Evolutionary conservation across 2,113 vertebrate genomes (phyloP).

Genomic region (Piaya cayana): DNA sequence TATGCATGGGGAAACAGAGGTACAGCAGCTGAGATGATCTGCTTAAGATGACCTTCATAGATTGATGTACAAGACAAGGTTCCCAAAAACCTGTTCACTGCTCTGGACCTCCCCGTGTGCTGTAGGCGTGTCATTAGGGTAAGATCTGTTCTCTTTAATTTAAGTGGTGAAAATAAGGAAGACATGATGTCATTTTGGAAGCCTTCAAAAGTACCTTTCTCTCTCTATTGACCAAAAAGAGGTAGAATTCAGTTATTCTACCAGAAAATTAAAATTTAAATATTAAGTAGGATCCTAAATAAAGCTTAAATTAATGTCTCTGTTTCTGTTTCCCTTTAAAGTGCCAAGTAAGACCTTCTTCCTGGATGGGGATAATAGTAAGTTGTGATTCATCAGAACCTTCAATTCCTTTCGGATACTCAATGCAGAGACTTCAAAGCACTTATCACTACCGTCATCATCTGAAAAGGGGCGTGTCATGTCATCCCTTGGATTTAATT

Average conservation of each 20-base stretch:
- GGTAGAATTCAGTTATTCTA: neutral
- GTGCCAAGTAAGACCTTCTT: neutral
- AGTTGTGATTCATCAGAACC: neutral
- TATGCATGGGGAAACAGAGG: neutral
- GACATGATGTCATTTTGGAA: neutral
- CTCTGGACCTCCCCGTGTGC: neutral
- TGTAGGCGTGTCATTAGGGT: neutral
- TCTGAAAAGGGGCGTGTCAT: neutral
- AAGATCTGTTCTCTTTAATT: neutral
- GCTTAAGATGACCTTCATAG: neutral
- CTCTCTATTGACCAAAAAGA: neutral
- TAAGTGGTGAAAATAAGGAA: neutral
- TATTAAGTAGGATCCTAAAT: neutral
- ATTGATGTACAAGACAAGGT: neutral
- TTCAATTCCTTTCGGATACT: neutral
- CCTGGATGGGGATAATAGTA: neutral
- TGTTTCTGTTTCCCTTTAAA: neutral
- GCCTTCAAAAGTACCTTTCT: neutral
- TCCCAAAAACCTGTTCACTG: neutral
- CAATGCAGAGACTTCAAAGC: neutral
- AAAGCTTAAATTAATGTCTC: neutral
- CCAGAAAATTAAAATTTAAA: neutral
- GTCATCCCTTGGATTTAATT: neutral
- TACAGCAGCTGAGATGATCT: neutral
- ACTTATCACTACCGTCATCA: neutral